Evolutionary conservation across 2,113 vertebrate genomes (phyloP), one percentile per base, ranked within the genome.

Genomic region (Heterotis niloticus): DNA sequence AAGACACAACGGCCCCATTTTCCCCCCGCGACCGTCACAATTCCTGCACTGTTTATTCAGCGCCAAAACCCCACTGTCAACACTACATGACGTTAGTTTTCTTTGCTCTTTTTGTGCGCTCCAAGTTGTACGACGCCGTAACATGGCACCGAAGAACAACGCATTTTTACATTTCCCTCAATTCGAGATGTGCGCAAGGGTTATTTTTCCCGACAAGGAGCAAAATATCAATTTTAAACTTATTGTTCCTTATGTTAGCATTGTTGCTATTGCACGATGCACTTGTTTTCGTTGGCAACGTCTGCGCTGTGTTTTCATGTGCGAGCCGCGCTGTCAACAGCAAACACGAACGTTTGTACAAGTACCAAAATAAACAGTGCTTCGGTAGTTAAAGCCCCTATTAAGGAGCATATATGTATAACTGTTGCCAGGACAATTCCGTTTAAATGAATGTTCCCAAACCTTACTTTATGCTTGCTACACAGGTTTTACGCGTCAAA

Each of bases 1-100:
- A 98, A 98, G 97, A 95, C 91, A 96, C 95, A 98, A 96, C 93
- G 92, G 93, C 93, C 92, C 93, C 79, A 88, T 92, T 92, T 92
- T 90, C 86, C 87, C 83, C 84, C 68, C 82, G 87, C 87, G 89
- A 86, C 88, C 88, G 92, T 91, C 87, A 93, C 92, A 93, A 92
- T 91, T 84, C 87, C 70, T 81, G 90, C 88, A 90, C 88, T 93
- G 92, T 93, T 92, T 89, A 90, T 89, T 92, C 83, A 79, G 77
- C 78, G 76, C 76, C 75, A 79, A 44, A 74, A 83, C 80, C 80
- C 70, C 86, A 86, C 87, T 88, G 88, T 86, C 84, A 88, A 87
- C 88, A 84, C 90, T 89, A 90, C 88, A 85, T 92, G 92, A 91
- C 90, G 90, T 90, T 87, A 86, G 86, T 75, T 89, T 87, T 87